Conservation (phyloP, 35 echinoderm and acorn worm genomes). For the Apostichopus japonicus region DNA sequence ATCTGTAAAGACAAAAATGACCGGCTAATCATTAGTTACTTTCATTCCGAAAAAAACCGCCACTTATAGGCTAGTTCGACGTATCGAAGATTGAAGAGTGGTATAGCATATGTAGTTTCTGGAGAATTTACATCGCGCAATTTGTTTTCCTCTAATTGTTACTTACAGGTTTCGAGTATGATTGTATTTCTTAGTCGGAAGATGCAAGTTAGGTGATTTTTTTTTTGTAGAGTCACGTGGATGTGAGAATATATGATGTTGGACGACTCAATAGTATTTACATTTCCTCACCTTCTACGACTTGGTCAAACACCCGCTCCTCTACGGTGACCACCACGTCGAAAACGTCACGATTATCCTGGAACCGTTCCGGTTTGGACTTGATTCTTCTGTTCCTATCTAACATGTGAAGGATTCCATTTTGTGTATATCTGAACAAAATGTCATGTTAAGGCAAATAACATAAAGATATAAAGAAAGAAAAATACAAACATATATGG, state of each 20-base stretch:
- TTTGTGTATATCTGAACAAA: slow-evolving; percentile 89
- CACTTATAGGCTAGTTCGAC: no score
- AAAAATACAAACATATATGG: neutral
- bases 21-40: no score
- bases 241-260: neutral
- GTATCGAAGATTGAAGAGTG: no score
- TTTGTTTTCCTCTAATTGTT: no score
- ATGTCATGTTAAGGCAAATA: slow-evolving; percentile 42
- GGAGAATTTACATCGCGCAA: no score
- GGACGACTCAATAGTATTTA: neutral
- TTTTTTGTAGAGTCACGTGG: no score
- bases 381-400: slow-evolving; percentile 91
- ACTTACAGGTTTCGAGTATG: no score
- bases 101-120: no score
- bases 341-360: slow-evolving; percentile 79
- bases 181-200: no score
- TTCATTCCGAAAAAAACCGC: no score
- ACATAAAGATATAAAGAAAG: neutral
- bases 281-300: slow-evolving; percentile 74
- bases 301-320: slow-evolving; percentile 96
- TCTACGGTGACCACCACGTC: slow-evolving; percentile 87
- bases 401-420: slow-evolving; percentile 93
- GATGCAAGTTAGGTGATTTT: no score
- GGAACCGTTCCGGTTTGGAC: slow-evolving; percentile 83
- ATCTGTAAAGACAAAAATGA: slow-evolving; percentile 59